Base-by-base conservation (phyloP, 2,888 invertebrate genomes). In the Macropis europaea region DNA sequence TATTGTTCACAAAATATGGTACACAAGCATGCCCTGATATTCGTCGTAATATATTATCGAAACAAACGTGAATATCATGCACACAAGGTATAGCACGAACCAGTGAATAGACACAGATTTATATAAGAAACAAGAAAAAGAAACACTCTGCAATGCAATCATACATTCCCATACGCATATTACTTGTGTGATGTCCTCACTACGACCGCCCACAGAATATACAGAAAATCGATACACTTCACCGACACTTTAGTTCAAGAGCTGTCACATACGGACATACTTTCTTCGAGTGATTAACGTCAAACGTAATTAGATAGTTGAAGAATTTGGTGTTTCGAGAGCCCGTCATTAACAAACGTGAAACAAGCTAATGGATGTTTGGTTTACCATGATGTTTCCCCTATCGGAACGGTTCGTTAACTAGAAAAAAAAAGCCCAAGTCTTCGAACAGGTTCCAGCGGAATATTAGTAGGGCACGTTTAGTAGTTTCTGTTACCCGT, bases 221-320 rank as follows among this genome's bases (percentile, higher is more conserved):
- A 11, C 19, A 9, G 1, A 2, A 24, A n/a, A 1, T 43, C 7
- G 7, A 15, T 34, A 61, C 9, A 9, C 3, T 7, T 7, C 22
- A 34, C n/a, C 19, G 6, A 45, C 34, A 36, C 28, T 26, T 15
- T 13, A 32, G 9, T 19, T 6, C 13, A 15, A n/a, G 19, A 9
- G n/a, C n/a, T 34, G 47, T 47, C 28, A 1, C 43, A 38, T 24
- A 15, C 17, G 13, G 28, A 50, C 30, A 50, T 34, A n/a, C n/a
- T 11, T 30, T n/a, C 24, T 26, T 53, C 60, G 22, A 45, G 42
- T 60, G 45, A 48, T 60, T 60, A 68, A 61, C 53, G 22, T 30
- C 4, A 32, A 3, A 17, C 7, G 40, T 19, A 34, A 61, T 22
- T 13, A 38, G 7, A 34, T 15, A 11, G 4, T 13, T 45, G 2